These are phyloP conservation scores for Ailurus styani DNA, from an alignment of 2,113 vertebrate genomes.

Conservation along the genomic window DNA sequence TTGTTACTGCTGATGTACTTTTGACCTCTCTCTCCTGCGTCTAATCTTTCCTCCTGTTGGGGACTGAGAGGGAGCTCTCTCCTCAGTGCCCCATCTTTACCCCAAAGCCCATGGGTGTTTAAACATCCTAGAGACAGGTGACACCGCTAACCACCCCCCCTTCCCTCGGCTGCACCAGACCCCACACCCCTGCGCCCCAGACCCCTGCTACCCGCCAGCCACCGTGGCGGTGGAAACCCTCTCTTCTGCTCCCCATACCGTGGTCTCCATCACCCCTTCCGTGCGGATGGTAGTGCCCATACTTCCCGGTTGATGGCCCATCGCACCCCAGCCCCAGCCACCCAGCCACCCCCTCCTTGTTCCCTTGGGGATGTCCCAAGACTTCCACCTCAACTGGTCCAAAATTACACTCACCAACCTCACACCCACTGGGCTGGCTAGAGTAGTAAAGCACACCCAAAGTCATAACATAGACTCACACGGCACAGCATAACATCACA, in stretches of 20 bases:
- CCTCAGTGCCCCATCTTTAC: neutral
- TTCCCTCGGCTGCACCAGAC: neutral
- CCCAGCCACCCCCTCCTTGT: neutral
- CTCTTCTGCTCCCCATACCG: neutral
- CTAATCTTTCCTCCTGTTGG: neutral
- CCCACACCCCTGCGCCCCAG: neutral
- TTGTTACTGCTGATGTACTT: neutral
- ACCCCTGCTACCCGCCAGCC: neutral
- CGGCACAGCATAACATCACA: too few species aligned
- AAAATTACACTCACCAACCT: too few species aligned
- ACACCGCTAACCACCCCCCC: neutral
- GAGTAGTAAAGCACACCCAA: neutral
- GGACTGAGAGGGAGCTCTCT: neutral
- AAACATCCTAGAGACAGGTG: neutral
- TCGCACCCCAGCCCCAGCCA: neutral
- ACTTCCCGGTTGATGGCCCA: rapidly evolving
- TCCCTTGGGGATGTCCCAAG: neutral
- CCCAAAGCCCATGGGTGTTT: neutral
- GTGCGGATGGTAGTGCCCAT: rapidly evolving
- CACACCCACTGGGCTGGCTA: neutral
- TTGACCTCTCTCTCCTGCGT: neutral
- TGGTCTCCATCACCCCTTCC: rapidly evolving
- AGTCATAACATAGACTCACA: neutral
- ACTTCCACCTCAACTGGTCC: neutral
- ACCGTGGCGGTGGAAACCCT: neutral